Percentiles rank a stretch among this genome's conserved stretches.
Evolutionary conservation across 1,140 invertebrate genomes (phyloP).

Genomic region (Mesaphorura yosii): DNA sequence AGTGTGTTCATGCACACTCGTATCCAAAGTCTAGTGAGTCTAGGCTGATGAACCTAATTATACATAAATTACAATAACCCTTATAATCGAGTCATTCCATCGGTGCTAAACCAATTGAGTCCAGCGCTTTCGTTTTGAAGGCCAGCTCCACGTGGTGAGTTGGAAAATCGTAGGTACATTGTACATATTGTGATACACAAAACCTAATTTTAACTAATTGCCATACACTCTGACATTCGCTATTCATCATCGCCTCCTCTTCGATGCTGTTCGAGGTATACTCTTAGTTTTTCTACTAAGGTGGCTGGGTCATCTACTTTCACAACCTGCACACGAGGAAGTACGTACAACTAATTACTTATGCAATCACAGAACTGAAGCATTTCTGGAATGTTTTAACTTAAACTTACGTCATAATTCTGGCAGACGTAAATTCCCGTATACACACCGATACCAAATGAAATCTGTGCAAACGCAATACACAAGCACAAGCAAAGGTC

Average conservation of each 20-base stretch:
- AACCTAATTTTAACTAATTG: too few species aligned
- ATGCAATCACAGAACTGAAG: background rate
- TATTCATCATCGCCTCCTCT: constrained; percentile 8
- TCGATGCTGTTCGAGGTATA: constrained; percentile 21
- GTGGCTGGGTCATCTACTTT: constrained; percentile 25
- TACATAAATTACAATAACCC: background rate
- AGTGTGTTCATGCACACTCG: too few species aligned
- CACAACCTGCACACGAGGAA: constrained; percentile 18
- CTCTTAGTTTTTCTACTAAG: constrained; percentile 18
- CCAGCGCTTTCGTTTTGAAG: background rate
- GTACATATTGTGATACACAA: too few species aligned
- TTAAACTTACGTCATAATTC: constrained; percentile 26
- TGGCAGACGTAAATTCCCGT: constrained; percentile 26
- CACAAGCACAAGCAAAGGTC: too few species aligned
- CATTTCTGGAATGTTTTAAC: constrained; percentile 1
- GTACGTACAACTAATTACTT: background rate
- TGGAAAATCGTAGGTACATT: background rate
- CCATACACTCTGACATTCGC: background rate
- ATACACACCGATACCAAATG: constrained; percentile 25
- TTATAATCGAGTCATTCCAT: background rate
- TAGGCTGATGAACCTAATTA: too few species aligned
- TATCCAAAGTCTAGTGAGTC: too few species aligned
- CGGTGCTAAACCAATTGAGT: background rate
- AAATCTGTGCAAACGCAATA: too few species aligned
- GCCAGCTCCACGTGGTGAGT: background rate